A percentile compares a stretch with the other conserved stretches of the same genome.
phyloP scores from a whole-genome alignment of 2,113 vertebrate species.

The Grallaria varia region DNA sequence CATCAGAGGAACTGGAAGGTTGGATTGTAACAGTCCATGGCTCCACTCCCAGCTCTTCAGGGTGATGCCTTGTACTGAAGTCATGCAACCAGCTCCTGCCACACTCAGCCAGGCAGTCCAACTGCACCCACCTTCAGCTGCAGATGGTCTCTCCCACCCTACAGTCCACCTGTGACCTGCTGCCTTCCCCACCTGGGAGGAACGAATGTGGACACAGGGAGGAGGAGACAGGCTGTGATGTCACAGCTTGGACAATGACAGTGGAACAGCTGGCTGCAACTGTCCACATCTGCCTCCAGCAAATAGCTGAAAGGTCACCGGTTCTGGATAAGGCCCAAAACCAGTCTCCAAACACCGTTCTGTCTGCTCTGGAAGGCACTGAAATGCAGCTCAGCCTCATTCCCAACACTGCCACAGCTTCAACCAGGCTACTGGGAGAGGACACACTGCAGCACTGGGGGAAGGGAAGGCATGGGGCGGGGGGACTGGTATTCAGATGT shows the following conservation, averaged over 20 bases:
- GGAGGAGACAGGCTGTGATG: neutral
- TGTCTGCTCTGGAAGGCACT: neutral
- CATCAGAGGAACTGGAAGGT: neutral
- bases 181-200: neutral
- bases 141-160: neutral
- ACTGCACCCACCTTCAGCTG: neutral
- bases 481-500: neutral
- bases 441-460: neutral
- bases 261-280: neutral
- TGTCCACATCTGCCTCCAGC: neutral
- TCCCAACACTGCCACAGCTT: neutral
- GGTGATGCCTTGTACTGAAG: neutral
- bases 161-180: neutral
- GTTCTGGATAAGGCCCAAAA: neutral
- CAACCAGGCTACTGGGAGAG: neutral
- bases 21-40: neutral
- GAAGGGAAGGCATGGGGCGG: too few relatives aligned
- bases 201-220: neutral
- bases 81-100: neutral
- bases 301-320: neutral
- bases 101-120: neutral
- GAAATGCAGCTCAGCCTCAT: neutral
- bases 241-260: neutral
- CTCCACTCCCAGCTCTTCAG: neutral
- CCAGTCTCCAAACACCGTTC: accelerated